phyloP scores from a whole-genome alignment of 2,888 invertebrate species.

The Acronicta alni region DNA sequence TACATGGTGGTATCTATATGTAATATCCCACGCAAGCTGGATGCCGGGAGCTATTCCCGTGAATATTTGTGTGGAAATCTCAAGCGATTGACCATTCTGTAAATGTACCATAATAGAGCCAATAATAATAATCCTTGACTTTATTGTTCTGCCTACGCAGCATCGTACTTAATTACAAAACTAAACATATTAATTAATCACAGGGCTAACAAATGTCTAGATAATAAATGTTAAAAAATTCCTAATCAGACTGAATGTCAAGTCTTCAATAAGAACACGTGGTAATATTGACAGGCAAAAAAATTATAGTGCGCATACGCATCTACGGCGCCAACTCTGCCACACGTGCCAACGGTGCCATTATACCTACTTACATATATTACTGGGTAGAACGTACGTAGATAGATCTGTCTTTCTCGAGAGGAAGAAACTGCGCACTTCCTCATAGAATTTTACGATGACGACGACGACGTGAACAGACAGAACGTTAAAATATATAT shows the following conservation, averaged over 20 bases:
- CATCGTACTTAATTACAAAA: constrained; percentile 18
- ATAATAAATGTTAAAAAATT: constrained; percentile 42
- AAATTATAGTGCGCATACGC: constrained; percentile 64
- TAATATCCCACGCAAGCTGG: constrained; percentile 77
- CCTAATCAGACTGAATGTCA: constrained; percentile 36
- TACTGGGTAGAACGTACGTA: constrained; percentile 38
- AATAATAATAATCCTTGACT: constrained; percentile 4
- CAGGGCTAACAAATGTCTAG: constrained; percentile 26
- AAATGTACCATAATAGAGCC: constrained; percentile 7
- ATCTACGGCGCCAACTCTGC: constrained; percentile 67
- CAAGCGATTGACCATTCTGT: constrained; percentile 15
- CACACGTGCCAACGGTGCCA: constrained; percentile 74
- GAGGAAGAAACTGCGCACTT: constrained; percentile 80
- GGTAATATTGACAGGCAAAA: constrained; percentile 70
- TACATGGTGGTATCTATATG: constrained; percentile 72
- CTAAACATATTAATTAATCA: constrained; percentile 17
- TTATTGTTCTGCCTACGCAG: constrained; percentile 4
- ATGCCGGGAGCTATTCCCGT: constrained; percentile 67
- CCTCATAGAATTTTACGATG: constrained; percentile 69
- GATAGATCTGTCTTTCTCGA: constrained; percentile 56
- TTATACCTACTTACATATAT: constrained; percentile 41
- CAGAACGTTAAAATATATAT: constrained; percentile 68
- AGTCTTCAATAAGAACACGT: constrained; percentile 60
- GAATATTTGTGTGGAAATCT: constrained; percentile 55
- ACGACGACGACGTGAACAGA: constrained; percentile 60